Evolutionary conservation across 2,797 vertebrate species (phyloP).

Genomic region (Numenius phaeopus): DNA sequence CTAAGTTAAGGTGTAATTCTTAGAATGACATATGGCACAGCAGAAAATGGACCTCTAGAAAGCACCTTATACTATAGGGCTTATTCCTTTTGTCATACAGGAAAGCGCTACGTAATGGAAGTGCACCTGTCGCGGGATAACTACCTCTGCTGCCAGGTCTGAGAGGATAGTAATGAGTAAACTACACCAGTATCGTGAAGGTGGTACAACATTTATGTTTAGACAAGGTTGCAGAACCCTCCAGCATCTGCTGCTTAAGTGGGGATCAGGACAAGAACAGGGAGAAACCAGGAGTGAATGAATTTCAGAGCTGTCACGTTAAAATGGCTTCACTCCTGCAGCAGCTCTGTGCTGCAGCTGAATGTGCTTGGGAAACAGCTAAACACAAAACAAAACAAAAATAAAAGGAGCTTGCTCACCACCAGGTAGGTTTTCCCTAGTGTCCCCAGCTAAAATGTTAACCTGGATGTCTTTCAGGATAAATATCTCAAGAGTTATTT

Average conservation of each 20-base stretch:
- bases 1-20: neutral
- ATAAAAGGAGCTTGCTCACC: neutral
- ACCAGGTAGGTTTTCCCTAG: constrained; percentile 54
- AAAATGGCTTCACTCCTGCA: constrained; percentile 1
- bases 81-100: neutral
- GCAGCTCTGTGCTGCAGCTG: neutral
- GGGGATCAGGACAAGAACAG: neutral
- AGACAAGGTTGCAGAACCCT: neutral
- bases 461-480: constrained; percentile 62
- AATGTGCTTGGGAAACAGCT: constrained; percentile 2
- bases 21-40: neutral
- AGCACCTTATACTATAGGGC: neutral
- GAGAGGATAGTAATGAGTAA: neutral
- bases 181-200: neutral
- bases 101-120: neutral
- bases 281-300: neutral
- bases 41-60: neutral
- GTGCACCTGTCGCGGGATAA: neutral
- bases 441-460: constrained; percentile 38
- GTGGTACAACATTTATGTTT: neutral
- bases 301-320: neutral
- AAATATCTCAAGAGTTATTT: constrained; percentile 66
- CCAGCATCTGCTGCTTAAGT: neutral
- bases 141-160: neutral
- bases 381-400: neutral